These are phyloP conservation scores for Phymastichus coffea DNA, from an alignment of 1,140 invertebrate species.

Conservation along the genomic window DNA sequence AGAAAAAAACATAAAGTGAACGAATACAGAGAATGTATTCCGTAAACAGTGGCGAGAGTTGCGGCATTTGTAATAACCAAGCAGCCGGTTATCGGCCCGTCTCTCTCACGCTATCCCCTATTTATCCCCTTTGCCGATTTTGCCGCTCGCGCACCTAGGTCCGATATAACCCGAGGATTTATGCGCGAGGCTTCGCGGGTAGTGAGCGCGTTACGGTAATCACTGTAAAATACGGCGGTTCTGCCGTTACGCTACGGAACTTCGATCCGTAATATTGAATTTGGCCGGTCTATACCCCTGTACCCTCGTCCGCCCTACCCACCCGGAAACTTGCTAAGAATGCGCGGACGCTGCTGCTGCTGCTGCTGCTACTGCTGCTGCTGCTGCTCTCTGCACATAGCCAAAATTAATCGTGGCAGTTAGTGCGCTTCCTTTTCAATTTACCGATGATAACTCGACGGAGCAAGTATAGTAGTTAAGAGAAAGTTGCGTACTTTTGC, in stretches of 20 bases:
- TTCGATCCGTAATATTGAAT: slow-evolving; percentile 30
- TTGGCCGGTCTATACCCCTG: neutral
- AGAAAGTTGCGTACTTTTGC: too few species aligned
- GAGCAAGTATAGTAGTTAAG: too few species aligned
- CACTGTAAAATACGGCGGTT: slow-evolving; percentile 51
- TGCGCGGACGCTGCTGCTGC: neutral
- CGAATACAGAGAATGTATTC: too few species aligned
- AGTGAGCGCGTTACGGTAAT: slow-evolving; percentile 50
- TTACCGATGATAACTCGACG: too few species aligned
- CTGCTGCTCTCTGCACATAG: too few species aligned
- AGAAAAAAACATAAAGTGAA: too few species aligned
- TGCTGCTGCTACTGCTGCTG: too few species aligned
- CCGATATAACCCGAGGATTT: slow-evolving; percentile 50
- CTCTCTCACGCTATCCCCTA: slow-evolving; percentile 17
- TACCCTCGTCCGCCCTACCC: neutral
- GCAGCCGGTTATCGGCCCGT: slow-evolving; percentile 15
- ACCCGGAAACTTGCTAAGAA: slow-evolving; percentile 1
- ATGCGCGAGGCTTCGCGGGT: slow-evolving; percentile 36
- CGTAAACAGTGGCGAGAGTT: too few species aligned
- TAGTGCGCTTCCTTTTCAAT: too few species aligned
- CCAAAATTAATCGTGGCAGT: too few species aligned
- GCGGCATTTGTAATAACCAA: too few species aligned
- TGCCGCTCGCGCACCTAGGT: slow-evolving; percentile 32
- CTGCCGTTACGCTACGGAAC: slow-evolving; percentile 17
- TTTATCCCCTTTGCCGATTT: slow-evolving; percentile 19